phyloP scores from a whole-genome alignment of 1,140 invertebrate species.

The Meloidogyne hapla region DNA sequence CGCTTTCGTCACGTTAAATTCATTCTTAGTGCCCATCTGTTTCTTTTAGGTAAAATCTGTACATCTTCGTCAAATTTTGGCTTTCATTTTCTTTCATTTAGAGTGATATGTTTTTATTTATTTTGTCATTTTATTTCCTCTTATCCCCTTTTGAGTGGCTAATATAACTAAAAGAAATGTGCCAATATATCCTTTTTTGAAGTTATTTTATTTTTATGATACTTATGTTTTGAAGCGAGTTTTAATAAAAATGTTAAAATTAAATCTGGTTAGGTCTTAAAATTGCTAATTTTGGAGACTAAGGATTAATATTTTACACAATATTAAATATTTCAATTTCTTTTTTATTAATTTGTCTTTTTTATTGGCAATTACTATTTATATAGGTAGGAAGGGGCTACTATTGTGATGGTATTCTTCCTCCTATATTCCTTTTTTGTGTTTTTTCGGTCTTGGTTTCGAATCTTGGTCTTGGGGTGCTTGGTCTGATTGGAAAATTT shows the following conservation, averaged over 20 bases:
- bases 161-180: not conserved
- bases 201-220: not conserved
- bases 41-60: not conserved
- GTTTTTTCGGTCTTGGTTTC: too few relatives aligned
- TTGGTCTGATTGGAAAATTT: too few relatives aligned
- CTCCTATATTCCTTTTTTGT: too few relatives aligned
- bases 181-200: not conserved
- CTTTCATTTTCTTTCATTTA: not conserved
- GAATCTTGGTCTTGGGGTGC: too few relatives aligned
- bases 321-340: too few relatives aligned
- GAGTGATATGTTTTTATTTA: not conserved
- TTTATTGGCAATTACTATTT: too few relatives aligned
- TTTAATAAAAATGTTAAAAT: not conserved
- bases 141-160: not conserved
- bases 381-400: too few relatives aligned
- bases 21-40: not conserved
- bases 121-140: not conserved
- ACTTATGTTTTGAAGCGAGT: not conserved
- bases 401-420: too few relatives aligned
- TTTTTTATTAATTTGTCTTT: too few relatives aligned
- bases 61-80: conserved; percentile 1
- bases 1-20: conserved; percentile 11
- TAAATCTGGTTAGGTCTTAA: too few relatives aligned
- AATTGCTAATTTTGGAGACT: too few relatives aligned
- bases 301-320: too few relatives aligned